A percentile compares a stretch with the other conserved stretches of the same genome.
Conservation (phyloP, 2,113 vertebrate species). For the Lepus timidus region DNA sequence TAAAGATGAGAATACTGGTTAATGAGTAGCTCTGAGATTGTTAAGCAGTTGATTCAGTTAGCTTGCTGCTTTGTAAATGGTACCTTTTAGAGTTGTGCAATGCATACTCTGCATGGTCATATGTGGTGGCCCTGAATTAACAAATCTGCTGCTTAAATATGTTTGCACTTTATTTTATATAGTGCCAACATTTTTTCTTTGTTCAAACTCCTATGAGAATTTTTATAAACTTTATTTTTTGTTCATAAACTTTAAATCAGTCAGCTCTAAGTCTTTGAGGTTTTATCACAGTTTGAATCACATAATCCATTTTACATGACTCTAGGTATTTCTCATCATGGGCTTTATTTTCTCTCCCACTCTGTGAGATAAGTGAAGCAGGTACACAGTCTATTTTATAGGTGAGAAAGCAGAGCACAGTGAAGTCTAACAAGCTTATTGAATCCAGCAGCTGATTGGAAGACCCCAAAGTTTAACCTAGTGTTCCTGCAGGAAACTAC, state of each 20-base stretch:
- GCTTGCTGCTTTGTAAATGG: not conserved
- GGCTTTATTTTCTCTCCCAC: constrained; percentile 41
- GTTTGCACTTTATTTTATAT: constrained; percentile 44
- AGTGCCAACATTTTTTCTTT: constrained; percentile 49
- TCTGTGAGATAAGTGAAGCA: constrained; percentile 28
- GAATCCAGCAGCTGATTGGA: constrained; percentile 39
- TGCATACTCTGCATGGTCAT: not conserved
- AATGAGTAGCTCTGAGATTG: constrained; percentile 26
- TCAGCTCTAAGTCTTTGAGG: constrained; percentile 48
- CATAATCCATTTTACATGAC: constrained; percentile 14
- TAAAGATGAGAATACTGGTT: constrained; percentile 10
- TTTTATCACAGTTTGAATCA: constrained; percentile 57
- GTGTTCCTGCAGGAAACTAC: constrained; percentile 21
- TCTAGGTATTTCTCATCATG: constrained; percentile 48
- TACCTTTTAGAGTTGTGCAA: not conserved
- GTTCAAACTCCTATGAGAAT: constrained; percentile 35
- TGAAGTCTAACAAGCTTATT: not conserved
- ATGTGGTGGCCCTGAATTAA: not conserved
- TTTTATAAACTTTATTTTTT: not conserved
- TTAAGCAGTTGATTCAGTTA: not conserved
- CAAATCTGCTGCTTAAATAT: not conserved
- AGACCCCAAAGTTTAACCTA: constrained; percentile 32
- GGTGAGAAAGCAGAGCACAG: not conserved
- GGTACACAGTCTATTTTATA: not conserved
- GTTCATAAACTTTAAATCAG: not conserved